Evolutionary conservation across 2,113 vertebrate genomes (phyloP).

Genomic region (Naja naja): DNA sequence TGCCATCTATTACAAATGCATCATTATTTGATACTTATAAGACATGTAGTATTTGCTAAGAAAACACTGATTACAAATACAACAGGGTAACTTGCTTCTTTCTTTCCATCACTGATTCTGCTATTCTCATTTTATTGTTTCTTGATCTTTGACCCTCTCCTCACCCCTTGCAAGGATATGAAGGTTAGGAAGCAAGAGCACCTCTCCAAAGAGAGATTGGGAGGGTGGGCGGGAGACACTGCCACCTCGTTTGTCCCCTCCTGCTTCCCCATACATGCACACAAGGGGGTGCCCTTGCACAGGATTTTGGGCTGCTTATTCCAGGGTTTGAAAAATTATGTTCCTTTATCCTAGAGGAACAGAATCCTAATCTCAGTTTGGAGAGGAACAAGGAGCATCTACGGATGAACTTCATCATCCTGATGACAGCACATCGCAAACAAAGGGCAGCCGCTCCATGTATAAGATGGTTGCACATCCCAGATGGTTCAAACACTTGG

Average conservation of each 20-base stretch:
- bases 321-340: neutral
- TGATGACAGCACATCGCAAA: neutral
- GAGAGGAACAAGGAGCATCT: neutral
- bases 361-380: neutral
- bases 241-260: neutral
- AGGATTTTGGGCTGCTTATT: neutral
- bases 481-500: neutral
- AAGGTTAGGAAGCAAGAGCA: neutral
- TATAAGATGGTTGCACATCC: neutral
- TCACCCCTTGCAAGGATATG: neutral
- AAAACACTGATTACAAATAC: neutral
- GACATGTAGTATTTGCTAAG: neutral
- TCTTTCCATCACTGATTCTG: neutral
- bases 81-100: neutral
- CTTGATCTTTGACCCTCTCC: neutral
- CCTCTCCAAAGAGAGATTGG: neutral
- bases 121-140: neutral
- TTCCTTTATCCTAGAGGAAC: neutral
- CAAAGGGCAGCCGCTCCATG: neutral
- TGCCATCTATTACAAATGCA: neutral
- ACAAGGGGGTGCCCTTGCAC: conserved; percentile 21
- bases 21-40: neutral
- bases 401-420: neutral
- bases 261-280: neutral
- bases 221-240: neutral